Evolutionary conservation across 2,797 vertebrate genomes (phyloP).

Genomic region (Rhynchotus rufescens): DNA sequence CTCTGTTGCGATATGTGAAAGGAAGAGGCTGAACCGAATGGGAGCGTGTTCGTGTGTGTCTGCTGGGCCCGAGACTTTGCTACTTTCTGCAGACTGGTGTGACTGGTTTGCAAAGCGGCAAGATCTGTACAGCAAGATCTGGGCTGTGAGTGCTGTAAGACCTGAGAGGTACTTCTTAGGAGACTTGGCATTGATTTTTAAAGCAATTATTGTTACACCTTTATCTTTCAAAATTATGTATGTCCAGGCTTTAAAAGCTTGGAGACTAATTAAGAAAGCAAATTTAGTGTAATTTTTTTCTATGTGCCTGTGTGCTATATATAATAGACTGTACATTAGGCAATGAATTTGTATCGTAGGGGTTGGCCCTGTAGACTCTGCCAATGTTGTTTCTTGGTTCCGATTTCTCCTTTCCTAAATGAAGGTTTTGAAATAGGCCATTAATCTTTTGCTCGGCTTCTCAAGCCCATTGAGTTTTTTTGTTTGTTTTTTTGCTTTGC

Average conservation of each 20-base stretch:
- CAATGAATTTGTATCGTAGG: neutral
- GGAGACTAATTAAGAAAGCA: neutral
- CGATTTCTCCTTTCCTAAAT: conserved; percentile 22
- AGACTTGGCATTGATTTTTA: neutral
- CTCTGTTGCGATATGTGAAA: neutral
- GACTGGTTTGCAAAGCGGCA: neutral
- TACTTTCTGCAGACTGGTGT: neutral
- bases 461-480: neutral
- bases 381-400: conserved; percentile 10
- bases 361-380: conserved; percentile 1
- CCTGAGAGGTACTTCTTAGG: neutral
- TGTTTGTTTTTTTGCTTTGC: neutral
- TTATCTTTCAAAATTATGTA: neutral
- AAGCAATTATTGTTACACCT: neutral
- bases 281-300: neutral
- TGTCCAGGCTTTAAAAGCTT: neutral
- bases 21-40: neutral
- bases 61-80: neutral
- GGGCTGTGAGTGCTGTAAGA: neutral
- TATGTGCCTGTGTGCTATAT: neutral
- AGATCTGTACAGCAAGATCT: neutral
- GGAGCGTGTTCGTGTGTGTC: neutral
- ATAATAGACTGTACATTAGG: neutral
- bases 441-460: conserved; percentile 25
- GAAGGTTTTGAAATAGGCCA: conserved; percentile 3